Evolutionary conservation across 2,113 vertebrate genomes (phyloP).

Genomic region (Pterocles orientalis): DNA sequence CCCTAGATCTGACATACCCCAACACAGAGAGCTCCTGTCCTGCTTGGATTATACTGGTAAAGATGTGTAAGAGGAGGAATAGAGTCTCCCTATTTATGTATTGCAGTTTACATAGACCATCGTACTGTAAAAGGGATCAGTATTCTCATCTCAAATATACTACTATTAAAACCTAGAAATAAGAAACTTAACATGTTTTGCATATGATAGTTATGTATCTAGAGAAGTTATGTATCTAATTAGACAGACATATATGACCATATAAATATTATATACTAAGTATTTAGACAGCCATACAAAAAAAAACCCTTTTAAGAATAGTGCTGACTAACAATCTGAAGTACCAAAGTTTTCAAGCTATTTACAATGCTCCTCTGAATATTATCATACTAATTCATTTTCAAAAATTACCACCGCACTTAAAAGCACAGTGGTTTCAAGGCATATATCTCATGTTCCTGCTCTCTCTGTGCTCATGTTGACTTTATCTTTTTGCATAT

Average conservation of each 20-base stretch:
- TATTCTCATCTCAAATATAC: neutral
- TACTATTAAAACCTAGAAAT: neutral
- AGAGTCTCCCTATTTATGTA: rapidly evolving
- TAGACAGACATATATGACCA: neutral
- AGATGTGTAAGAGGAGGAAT: neutral
- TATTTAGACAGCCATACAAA: neutral
- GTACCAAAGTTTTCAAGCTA: neutral
- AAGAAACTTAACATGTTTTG: neutral
- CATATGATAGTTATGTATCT: neutral
- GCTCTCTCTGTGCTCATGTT: neutral
- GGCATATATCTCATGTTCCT: neutral
- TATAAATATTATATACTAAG: neutral
- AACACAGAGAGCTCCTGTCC: neutral
- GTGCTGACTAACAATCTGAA: neutral
- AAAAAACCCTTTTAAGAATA: neutral
- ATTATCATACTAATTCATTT: neutral
- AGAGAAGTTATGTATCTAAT: neutral
- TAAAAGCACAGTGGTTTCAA: neutral
- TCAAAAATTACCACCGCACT: neutral
- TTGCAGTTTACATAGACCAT: neutral
- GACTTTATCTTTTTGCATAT: neutral
- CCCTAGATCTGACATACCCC: rapidly evolving
- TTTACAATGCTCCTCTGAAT: neutral
- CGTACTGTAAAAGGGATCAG: neutral
- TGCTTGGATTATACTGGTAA: neutral